Percentiles rank a stretch among this genome's conserved stretches.
Conservation (phyloP, 2,113 vertebrate genomes). For the Geococcyx californianus region DNA sequence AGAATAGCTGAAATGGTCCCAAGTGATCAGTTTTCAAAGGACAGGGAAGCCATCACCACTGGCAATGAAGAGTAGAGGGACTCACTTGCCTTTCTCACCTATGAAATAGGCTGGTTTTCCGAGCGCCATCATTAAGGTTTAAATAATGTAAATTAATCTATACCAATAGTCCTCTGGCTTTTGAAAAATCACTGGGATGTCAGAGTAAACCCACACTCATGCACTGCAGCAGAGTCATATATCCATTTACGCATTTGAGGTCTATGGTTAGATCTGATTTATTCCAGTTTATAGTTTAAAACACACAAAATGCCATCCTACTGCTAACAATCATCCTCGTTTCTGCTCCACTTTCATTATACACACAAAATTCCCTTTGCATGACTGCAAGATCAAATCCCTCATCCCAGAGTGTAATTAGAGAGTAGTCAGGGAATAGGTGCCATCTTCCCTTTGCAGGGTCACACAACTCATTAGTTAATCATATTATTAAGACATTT, state of each 20-base stretch:
- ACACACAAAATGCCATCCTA: neutral
- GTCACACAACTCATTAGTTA: conserved; percentile 32
- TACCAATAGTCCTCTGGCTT: neutral
- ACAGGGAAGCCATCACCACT: neutral
- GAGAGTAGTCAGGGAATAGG: neutral
- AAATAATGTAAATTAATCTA: neutral
- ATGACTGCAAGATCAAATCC: neutral
- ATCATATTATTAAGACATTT: conserved; percentile 14
- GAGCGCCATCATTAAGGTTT: neutral
- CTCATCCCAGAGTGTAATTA: conserved; percentile 20
- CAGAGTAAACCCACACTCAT: neutral
- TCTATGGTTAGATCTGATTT: neutral
- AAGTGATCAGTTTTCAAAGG: neutral
- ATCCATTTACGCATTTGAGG: neutral
- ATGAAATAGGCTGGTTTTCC: neutral
- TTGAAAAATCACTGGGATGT: neutral
- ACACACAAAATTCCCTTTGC: neutral
- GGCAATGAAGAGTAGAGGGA: neutral
- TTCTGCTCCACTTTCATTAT: neutral
- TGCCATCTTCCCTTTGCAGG: conserved; percentile 22
- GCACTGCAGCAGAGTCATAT: neutral
- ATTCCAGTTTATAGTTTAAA: neutral
- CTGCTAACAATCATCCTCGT: neutral
- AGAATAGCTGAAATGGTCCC: neutral
- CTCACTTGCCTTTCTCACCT: neutral